phyloP scores from a whole-genome alignment of 23 tunicate species.

The Phallusia fumigata region DNA sequence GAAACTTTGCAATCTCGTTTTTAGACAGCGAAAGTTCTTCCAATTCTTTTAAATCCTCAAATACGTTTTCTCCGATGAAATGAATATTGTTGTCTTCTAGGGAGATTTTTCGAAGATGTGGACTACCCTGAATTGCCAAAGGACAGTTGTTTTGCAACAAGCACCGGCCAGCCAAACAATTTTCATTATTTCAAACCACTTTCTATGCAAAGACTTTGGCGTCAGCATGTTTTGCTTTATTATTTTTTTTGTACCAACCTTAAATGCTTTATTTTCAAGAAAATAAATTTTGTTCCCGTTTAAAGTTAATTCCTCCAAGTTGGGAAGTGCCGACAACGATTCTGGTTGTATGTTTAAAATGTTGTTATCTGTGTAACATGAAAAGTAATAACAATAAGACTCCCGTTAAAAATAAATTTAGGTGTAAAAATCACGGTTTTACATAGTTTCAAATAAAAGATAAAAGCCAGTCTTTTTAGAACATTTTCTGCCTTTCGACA shows the following conservation, averaged over 20 bases:
- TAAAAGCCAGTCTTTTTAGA: no score
- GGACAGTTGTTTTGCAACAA: not conserved
- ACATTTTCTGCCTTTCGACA: no score
- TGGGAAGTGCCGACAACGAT: slow-evolving; percentile 24
- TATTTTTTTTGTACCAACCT: slow-evolving; percentile 22
- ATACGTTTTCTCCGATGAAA: slow-evolving; percentile 53
- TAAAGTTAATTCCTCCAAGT: slow-evolving; percentile 56
- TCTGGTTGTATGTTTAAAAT: slow-evolving; percentile 47
- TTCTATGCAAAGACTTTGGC: no score
- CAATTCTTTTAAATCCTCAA: slow-evolving; percentile 32
- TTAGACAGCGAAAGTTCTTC: slow-evolving; percentile 44
- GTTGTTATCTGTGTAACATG: slow-evolving; percentile 51
- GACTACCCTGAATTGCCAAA: slow-evolving; percentile 21
- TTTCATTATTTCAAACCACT: no score
- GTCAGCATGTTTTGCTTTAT: no score
- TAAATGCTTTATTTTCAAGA: slow-evolving; percentile 59
- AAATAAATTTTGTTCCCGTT: slow-evolving; percentile 71
- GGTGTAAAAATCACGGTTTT: no score
- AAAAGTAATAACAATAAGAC: not conserved
- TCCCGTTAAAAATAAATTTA: no score
- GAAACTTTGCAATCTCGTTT: slow-evolving; percentile 39
- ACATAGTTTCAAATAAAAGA: no score
- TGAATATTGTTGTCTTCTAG: slow-evolving; percentile 62
- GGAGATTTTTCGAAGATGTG: slow-evolving; percentile 39
- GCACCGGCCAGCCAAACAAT: no score